Base-by-base conservation (phyloP, 2,888 invertebrate species). In the Autographa pulchrina region DNA sequence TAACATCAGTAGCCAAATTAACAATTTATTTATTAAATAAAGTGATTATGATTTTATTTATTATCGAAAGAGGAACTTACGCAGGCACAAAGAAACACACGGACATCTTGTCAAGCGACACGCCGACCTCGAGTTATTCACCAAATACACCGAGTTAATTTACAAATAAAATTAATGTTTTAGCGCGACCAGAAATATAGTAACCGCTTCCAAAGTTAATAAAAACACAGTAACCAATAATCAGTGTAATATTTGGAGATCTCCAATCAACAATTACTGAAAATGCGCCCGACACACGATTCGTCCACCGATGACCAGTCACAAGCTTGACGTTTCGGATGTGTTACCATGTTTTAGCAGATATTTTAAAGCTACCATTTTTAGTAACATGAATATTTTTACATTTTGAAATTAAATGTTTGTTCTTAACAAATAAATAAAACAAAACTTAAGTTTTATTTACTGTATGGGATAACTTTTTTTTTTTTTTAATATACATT, bases 71-170 rank as follows among this genome's bases (percentile, higher is more conserved):
- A 85, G 87, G 83, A 95, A 97, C 97, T 97, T 96, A 97, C 97
- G 97, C 93, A 92, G 97, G 97, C 85, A 97, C 97, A 91, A 97
- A 97, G 93, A 94, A 95, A 94, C 97, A 97, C 86, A 97, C 97
- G 82, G 97, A 97, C 97, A 97, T 97, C 91, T 96, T 96, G 96
- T 89, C 70, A 70, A 79, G 82, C 86, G 84, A 86, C 82, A 80
- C 85, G 81, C 77, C 85, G 86, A 89, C 88, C 88, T 87, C 86
- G 81, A 84, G 77, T 85, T 82, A 80, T 85, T 68, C 70, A 78
- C 82, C 73, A 82, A 74, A 77, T 85, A 77, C 68, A 75, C 80
- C 78, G 83, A 77, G 68, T 80, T 85, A 82, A 74, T 72, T 25
- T 70, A 79, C 67, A 70, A 86, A 88, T 85, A 89, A 84, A 83